Evolutionary conservation across 2,888 invertebrate genomes (phyloP), one percentile per base, ranked within the genome.

Genomic region (Sinotaia quadrata): DNA sequence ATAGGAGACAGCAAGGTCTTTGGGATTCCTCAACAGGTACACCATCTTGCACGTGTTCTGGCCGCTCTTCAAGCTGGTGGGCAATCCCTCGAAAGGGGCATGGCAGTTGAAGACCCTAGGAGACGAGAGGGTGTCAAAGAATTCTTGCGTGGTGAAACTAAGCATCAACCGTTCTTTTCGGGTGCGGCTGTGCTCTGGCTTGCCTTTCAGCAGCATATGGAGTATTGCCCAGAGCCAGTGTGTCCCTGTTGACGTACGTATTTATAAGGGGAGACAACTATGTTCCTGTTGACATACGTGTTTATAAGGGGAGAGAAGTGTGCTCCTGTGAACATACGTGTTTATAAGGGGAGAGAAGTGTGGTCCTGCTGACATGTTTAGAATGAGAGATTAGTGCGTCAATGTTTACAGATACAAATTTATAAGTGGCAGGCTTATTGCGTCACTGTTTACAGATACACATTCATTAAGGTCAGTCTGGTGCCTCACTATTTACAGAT

Each of bases 141-240:
- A 34, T 18, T 73, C 68, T 12, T 41, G 47, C 15, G 71, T 58
- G 27, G 54, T 41, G 36, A 69, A 65, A 56, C 69, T 71, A 7
- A 72, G n/a, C 69, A 72, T 69, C 18, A 51, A 44, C 0, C 36
- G 44, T 18, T 61, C 61, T 29, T 71, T 75, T 27, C 44, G 44
- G 2, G 49, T 54, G 8, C 36, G 47, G 44, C 54, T 49, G 27
- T 60, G 56, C 34, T 71, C 68, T 0, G 71, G 56, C 15, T 36
- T 57, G 12, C 61, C 61, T 1, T 41, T 57, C 15, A 69, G 33
- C 47, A 75, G 51, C 73, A 75, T 73, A 29, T 60, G 61, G 4
- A 73, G 33, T 15, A 75, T 69, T 36, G 73, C 73, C 69, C 71
- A 75, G 15, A 69, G 18, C 75, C 75, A 75, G 56, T 75, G 73